These are phyloP conservation scores for Rhinichthys klamathensis DNA, from an alignment of 2,113 vertebrate genomes.

Conservation along the genomic window DNA sequence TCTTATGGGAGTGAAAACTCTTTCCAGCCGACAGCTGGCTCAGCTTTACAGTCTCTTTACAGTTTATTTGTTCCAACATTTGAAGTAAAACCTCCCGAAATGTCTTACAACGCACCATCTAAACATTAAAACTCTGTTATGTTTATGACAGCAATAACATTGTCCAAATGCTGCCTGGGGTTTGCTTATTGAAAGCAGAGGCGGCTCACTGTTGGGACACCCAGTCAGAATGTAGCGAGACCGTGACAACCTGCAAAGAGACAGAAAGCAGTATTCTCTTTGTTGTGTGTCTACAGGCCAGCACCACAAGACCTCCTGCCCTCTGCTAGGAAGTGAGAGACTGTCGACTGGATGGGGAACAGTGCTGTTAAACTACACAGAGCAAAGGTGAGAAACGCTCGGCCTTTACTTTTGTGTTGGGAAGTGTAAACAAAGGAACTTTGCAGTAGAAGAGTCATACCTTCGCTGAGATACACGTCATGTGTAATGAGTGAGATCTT, in stretches of 20 bases:
- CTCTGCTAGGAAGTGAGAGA: conserved; percentile 28
- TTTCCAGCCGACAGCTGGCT: conserved; percentile 10
- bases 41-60: conserved; percentile 7
- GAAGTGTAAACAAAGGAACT: conserved; percentile 31
- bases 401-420: background rate
- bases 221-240: conserved; percentile 21
- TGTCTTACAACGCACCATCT: conserved; percentile 13
- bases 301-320: background rate
- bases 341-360: conserved; percentile 5
- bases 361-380: conserved; percentile 25
- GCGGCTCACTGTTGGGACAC: conserved; percentile 26
- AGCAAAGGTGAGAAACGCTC: background rate
- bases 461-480: conserved; percentile 16
- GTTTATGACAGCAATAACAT: conserved; percentile 48
- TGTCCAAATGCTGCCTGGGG: conserved; percentile 38
- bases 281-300: background rate
- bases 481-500: conserved; percentile 28
- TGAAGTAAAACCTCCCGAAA: background rate
- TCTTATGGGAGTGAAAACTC: background rate
- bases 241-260: conserved; percentile 31
- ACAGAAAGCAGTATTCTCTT: conserved; percentile 32
- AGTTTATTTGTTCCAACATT: conserved; percentile 14
- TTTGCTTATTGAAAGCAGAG: conserved; percentile 50
- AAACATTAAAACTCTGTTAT: conserved; percentile 30
- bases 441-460: background rate